Percentiles rank a stretch among this genome's conserved stretches.
Conservation (phyloP, 2,797 vertebrate genomes). For the Fistularia commersonii region DNA sequence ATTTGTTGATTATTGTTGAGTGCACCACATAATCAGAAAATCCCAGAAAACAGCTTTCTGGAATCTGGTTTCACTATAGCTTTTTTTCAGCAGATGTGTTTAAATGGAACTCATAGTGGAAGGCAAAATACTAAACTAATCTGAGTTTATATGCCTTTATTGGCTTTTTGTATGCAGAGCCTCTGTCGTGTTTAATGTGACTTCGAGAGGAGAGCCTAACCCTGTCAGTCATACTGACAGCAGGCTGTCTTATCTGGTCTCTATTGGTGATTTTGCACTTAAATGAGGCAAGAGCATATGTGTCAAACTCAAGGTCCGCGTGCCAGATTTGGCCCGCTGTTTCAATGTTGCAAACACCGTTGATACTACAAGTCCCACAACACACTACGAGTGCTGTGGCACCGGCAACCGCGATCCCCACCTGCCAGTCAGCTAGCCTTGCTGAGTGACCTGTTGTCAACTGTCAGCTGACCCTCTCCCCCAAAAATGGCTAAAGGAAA, state of each 20-base stretch:
- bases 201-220: slow-evolving; percentile 60
- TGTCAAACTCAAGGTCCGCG: too few relatives aligned
- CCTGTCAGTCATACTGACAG: slow-evolving; percentile 72
- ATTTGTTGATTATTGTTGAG: too few relatives aligned
- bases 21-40: too few relatives aligned
- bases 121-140: slow-evolving; percentile 49
- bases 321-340: neutral
- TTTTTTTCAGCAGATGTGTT: slow-evolving; percentile 44
- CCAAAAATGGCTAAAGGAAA: too few relatives aligned
- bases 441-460: too few relatives aligned
- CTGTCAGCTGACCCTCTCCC: too few relatives aligned
- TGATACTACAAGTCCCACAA: too few relatives aligned
- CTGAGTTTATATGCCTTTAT: slow-evolving; percentile 29
- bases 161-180: slow-evolving; percentile 55
- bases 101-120: slow-evolving; percentile 16
- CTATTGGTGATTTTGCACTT: slow-evolving; percentile 52
- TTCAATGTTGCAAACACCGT: too few relatives aligned
- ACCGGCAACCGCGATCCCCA: too few relatives aligned
- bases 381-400: too few relatives aligned
- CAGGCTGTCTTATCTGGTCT: slow-evolving; percentile 64
- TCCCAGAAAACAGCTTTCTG: too few relatives aligned
- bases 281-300: slow-evolving; percentile 69
- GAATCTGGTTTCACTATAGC: slow-evolving; percentile 57
- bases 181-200: slow-evolving; percentile 58
- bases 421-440: too few relatives aligned